phyloP scores from a whole-genome alignment of 2,113 vertebrate species.

The Motacilla alba region DNA sequence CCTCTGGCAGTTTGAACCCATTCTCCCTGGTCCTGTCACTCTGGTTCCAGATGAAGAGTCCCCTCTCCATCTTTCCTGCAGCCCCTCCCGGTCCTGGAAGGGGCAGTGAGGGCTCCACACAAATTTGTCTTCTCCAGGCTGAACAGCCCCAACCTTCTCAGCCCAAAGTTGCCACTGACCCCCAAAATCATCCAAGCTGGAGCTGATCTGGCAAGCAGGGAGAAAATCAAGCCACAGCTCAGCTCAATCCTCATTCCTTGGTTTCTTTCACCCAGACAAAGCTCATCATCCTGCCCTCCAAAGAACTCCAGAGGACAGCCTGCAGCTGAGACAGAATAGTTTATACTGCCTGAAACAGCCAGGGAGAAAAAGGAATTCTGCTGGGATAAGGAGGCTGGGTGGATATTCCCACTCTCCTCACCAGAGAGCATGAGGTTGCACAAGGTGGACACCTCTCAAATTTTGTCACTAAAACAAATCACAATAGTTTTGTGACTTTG shows the following conservation, averaged over 20 bases:
- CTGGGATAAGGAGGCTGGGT: not conserved
- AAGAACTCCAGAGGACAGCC: not conserved
- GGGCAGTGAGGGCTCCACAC: not conserved
- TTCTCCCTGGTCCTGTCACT: not conserved
- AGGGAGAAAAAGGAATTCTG: not conserved
- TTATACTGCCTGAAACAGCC: not conserved
- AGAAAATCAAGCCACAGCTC: not conserved
- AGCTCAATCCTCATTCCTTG: not conserved
- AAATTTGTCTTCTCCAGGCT: too few species aligned
- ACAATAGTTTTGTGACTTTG: not conserved
- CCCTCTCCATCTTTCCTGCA: not conserved
- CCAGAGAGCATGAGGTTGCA: not conserved
- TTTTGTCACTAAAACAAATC: not conserved
- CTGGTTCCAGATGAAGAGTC: not conserved
- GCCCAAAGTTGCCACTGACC: not conserved
- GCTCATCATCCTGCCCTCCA: not conserved
- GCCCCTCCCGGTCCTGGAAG: not conserved
- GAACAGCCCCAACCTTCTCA: not conserved
- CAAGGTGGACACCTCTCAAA: too few species aligned
- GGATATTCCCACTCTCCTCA: not conserved
- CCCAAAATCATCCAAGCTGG: not conserved
- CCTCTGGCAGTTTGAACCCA: not conserved
- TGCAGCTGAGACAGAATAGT: rapidly evolving
- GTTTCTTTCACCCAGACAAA: not conserved
- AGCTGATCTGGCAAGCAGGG: not conserved